Percentiles rank a stretch among this genome's conserved stretches.
Evolutionary conservation across 2,113 vertebrate genomes (phyloP).

Genomic region (Phaetusa simplex): DNA sequence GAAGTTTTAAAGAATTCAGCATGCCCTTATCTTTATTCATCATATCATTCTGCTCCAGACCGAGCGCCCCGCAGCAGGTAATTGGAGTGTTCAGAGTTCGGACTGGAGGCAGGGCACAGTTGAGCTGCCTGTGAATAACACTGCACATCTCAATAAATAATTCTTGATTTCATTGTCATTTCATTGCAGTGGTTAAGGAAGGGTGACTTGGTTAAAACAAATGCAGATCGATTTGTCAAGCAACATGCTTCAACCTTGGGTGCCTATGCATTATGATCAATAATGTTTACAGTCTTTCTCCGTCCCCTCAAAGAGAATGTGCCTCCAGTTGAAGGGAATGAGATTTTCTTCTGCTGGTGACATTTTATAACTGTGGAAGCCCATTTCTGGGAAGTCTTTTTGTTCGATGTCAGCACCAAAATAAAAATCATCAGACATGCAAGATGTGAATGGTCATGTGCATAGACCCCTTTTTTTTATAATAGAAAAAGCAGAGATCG

Average conservation of each 20-base stretch:
- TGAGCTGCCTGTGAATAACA: slow-evolving; percentile 25
- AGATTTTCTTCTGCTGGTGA: background rate
- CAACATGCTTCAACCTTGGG: slow-evolving; percentile 54
- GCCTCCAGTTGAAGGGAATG: slow-evolving; percentile 1
- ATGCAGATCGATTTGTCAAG: slow-evolving; percentile 64
- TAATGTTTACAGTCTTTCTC: slow-evolving; percentile 50
- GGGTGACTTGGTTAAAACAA: slow-evolving; percentile 64
- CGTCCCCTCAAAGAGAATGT: slow-evolving; percentile 29
- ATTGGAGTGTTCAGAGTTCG: background rate
- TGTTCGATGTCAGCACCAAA: background rate
- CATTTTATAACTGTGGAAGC: background rate
- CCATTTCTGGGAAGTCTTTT: background rate
- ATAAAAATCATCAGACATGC: slow-evolving; percentile 83
- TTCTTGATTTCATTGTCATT: slow-evolving; percentile 65
- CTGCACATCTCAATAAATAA: slow-evolving; percentile 56
- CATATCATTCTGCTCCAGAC: background rate
- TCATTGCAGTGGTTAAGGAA: slow-evolving; percentile 48
- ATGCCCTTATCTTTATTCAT: background rate
- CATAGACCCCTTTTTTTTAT: slow-evolving; percentile 75
- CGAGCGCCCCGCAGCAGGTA: background rate
- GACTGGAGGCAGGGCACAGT: background rate
- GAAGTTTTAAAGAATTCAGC: background rate
- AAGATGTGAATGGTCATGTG: slow-evolving; percentile 84
- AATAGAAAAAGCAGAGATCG: slow-evolving; percentile 82
- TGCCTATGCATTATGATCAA: slow-evolving; percentile 61